Evolutionary conservation across 2,113 vertebrate genomes (phyloP).

Genomic region (Deroptyus accipitrinus): DNA sequence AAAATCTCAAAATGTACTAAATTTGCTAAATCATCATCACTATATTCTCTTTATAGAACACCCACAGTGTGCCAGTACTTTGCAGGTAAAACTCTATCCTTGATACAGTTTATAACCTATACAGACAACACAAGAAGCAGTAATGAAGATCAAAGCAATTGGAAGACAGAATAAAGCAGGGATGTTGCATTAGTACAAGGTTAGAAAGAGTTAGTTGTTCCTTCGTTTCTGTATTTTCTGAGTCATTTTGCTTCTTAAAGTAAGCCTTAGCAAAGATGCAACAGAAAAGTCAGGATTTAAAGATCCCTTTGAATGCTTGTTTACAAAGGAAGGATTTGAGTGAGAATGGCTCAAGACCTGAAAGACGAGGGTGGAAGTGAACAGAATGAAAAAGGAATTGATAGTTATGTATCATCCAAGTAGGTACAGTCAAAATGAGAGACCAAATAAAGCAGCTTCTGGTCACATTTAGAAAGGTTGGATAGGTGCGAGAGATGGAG

Average conservation of each 20-base stretch:
- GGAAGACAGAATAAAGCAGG: background rate
- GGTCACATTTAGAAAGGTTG: background rate
- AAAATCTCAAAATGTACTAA: background rate
- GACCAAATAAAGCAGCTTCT: background rate
- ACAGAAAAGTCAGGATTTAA: background rate
- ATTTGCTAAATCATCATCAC: background rate
- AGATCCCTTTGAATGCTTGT: background rate
- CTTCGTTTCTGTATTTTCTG: background rate
- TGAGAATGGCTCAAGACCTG: background rate
- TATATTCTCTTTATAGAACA: constrained; percentile 1
- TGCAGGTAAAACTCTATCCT: background rate
- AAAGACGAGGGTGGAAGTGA: background rate
- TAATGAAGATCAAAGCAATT: background rate
- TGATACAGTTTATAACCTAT: background rate
- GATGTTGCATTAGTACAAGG: background rate
- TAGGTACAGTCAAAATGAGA: background rate
- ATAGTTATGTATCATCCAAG: background rate
- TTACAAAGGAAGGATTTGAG: background rate
- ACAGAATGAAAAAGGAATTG: background rate
- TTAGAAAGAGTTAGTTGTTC: background rate
- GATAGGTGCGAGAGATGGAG: background rate
- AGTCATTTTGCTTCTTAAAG: background rate
- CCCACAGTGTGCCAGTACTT: background rate
- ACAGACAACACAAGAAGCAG: background rate
- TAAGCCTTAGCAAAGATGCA: background rate